These are phyloP conservation scores for Eristalis intricaria DNA, from an alignment of 2,888 invertebrate species.

Conservation along the genomic window DNA sequence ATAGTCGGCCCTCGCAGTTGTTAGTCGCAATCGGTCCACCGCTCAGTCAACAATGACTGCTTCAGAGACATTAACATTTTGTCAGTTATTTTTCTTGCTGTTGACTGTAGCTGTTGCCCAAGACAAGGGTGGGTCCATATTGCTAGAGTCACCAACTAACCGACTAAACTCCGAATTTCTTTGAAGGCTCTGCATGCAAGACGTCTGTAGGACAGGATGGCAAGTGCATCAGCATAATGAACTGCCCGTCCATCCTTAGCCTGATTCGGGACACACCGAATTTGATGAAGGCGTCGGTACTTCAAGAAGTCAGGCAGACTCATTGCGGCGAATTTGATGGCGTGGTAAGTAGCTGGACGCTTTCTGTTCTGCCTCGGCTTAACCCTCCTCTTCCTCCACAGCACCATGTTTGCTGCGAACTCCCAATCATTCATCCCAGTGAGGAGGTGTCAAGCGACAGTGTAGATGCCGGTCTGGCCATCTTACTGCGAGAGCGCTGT, in stretches of 20 bases:
- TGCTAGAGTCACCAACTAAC: too few species aligned
- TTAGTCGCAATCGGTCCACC: neutral
- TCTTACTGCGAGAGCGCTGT: constrained; percentile 79
- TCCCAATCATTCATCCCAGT: neutral
- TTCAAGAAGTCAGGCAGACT: neutral
- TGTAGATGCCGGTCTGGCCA: neutral
- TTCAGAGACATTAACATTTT: neutral
- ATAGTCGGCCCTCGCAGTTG: neutral
- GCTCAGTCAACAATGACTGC: neutral
- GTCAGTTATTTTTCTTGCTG: neutral
- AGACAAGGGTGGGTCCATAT: neutral
- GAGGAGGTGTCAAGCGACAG: neutral
- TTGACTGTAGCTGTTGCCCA: neutral
- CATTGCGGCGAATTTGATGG: neutral
- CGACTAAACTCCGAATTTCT: neutral
- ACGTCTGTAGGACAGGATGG: neutral
- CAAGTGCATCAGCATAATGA: neutral
- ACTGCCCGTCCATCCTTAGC: neutral
- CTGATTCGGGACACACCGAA: neutral
- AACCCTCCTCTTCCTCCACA: neutral
- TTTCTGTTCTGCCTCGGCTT: neutral
- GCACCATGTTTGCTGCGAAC: neutral
- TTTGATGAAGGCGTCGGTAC: neutral
- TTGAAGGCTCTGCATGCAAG: neutral
- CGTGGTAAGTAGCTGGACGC: neutral